Evolutionary conservation across 92 coral and sea anemone genomes (phyloP), one percentile per base, ranked within the genome.

Genomic region (Zoanthus sociatus): DNA sequence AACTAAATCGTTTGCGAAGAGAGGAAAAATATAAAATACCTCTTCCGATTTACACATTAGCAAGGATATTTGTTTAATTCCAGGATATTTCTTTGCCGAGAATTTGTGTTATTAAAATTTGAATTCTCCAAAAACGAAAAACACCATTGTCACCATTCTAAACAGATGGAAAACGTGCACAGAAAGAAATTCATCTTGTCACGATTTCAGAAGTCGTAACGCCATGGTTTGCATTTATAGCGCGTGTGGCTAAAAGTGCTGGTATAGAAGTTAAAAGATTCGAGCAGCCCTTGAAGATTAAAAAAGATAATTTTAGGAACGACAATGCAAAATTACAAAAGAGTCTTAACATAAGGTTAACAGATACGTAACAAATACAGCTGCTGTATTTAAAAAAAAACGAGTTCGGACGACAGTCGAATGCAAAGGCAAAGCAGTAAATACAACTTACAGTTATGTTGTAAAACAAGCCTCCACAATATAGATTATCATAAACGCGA

Each of bases 71-170:
- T 81, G 46, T 37, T 63, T 67, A 45, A 69, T 48, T 55, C 44
- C 60, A 60, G 60, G 61, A 18, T 60, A 81, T 66, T 81, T 45
- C 14, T 9, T 54, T 20, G 85, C 11, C 33, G 64, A 66, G 78
- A 51, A 83, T 54, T 78, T 30, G 13, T 16, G 83, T n/a, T 16
- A 17, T 48, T 66, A 32, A 77, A 77, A 66, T 48, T 37, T n/a
- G 73, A 83, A 69, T 84, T 58, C 86, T 79, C 90, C 60, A 82
- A 50, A 61, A 55, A 54, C 79, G 71, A 64, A 31, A 53, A 33
- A 61, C 87, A 47, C 68, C 71, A 2, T 37, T 37, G 42, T 37
- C 42, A 37, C 42, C 42, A 70, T 26, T 11, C 55, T 44, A 21
- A 7, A 53, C 33, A 45, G 68, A 9, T 46, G 51, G 20, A 37